These are phyloP conservation scores for Sparus aurata DNA, from an alignment of 2,797 vertebrate species.

Conservation along the genomic window DNA sequence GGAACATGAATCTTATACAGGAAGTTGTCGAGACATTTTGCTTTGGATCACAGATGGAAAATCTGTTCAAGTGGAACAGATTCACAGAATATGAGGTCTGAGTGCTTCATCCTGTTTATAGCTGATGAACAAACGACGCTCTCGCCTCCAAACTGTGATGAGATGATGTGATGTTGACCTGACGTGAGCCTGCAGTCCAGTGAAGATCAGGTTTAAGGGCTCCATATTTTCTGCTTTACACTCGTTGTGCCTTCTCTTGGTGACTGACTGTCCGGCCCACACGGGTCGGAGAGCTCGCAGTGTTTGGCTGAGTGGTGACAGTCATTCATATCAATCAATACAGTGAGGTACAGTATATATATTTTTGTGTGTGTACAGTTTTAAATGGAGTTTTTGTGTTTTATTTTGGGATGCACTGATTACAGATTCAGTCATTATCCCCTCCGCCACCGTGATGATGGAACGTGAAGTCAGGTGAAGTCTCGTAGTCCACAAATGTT, in stretches of 20 bases:
- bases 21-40: not conserved
- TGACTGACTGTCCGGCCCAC: not conserved
- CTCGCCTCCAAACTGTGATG: not conserved
- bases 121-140: not conserved
- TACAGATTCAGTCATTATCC: too few relatives aligned
- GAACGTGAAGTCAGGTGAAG: too few relatives aligned
- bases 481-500: too few relatives aligned
- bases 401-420: slow-evolving; percentile 34
- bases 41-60: not conserved
- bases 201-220: slow-evolving; percentile 8
- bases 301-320: slow-evolving; percentile 24
- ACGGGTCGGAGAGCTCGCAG: slow-evolving; percentile 3
- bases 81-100: not conserved
- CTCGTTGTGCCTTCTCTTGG: slow-evolving; percentile 61
- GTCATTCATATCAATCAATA: slow-evolving; percentile 16
- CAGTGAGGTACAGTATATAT: not conserved
- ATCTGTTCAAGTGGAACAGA: not conserved
- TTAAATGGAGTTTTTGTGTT: not conserved
- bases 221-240: slow-evolving; percentile 14
- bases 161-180: slow-evolving; percentile 6
- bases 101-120: slow-evolving; percentile 7
- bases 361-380: slow-evolving; percentile 2
- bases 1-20: not conserved
- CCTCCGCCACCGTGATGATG: too few relatives aligned
- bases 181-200: not conserved